Evolutionary conservation across 2,797 vertebrate species (phyloP).

Genomic region (Falco berigora): DNA sequence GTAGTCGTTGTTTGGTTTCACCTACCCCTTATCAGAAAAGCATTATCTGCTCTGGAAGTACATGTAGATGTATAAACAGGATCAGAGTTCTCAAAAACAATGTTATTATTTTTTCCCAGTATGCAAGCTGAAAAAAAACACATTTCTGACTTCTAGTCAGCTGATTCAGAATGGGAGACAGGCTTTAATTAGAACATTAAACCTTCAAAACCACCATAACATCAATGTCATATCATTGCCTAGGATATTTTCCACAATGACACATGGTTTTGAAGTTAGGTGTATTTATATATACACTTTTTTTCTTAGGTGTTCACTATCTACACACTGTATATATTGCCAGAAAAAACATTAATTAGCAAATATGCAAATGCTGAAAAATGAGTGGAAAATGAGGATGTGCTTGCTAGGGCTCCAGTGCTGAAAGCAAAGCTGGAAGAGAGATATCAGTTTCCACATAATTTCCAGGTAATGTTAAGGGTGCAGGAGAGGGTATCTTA

Average conservation of each 20-base stretch:
- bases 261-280: not conserved
- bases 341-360: not conserved
- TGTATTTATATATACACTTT: not conserved
- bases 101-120: accelerated
- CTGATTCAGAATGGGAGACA: not conserved
- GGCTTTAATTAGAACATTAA: not conserved
- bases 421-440: not conserved
- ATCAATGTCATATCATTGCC: not conserved
- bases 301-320: not conserved
- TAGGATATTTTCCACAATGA: not conserved
- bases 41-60: not conserved
- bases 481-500: not conserved
- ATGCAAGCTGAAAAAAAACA: not conserved
- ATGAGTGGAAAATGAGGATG: not conserved
- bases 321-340: not conserved
- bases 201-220: not conserved
- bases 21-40: not conserved
- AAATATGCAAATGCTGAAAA: not conserved
- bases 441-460: not conserved
- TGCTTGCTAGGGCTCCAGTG: not conserved
- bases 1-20: not conserved
- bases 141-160: not conserved
- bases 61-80: not conserved
- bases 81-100: not conserved
- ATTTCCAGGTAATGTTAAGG: not conserved